Evolutionary conservation across 2,888 invertebrate genomes (phyloP).

Genomic region (Phalera bucephala): DNA sequence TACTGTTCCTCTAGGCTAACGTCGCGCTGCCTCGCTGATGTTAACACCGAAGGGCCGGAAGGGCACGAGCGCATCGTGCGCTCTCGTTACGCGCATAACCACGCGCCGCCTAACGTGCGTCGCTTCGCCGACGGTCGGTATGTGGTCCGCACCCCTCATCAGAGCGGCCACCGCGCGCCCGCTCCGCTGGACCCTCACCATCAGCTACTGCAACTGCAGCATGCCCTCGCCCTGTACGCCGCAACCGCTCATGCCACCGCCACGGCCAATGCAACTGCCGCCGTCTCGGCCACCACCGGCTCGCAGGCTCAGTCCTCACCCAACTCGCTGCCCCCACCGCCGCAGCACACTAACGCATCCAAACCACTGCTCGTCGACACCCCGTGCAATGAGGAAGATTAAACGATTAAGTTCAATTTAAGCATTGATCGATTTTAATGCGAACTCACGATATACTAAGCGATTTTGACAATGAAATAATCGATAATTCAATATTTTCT

Average conservation of each 20-base stretch:
- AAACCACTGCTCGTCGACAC: constrained; percentile 76
- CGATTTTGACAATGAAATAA: constrained; percentile 43
- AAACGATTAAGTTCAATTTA: constrained; percentile 20
- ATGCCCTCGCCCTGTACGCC: constrained; percentile 74
- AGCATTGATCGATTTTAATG: constrained; percentile 30
- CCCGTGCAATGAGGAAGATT: constrained; percentile 74
- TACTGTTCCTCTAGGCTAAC: constrained; percentile 77
- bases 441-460: constrained; percentile 41
- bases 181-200: constrained; percentile 75
- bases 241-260: constrained; percentile 74
- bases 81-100: constrained; percentile 75
- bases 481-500: constrained; percentile 58
- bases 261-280: constrained; percentile 58
- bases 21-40: constrained; percentile 75
- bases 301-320: constrained; percentile 54
- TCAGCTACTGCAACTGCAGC: constrained; percentile 75
- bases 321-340: constrained; percentile 47
- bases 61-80: constrained; percentile 78
- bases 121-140: constrained; percentile 77
- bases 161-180: constrained; percentile 75
- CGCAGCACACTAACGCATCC: constrained; percentile 56
- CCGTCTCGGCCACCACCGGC: constrained; percentile 43
- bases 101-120: constrained; percentile 76
- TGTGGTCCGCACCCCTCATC: constrained; percentile 77
- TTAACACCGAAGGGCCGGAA: constrained; percentile 78